Evolutionary conservation across 2,113 vertebrate species (phyloP).

Genomic region (Xenopus tropicalis): DNA sequence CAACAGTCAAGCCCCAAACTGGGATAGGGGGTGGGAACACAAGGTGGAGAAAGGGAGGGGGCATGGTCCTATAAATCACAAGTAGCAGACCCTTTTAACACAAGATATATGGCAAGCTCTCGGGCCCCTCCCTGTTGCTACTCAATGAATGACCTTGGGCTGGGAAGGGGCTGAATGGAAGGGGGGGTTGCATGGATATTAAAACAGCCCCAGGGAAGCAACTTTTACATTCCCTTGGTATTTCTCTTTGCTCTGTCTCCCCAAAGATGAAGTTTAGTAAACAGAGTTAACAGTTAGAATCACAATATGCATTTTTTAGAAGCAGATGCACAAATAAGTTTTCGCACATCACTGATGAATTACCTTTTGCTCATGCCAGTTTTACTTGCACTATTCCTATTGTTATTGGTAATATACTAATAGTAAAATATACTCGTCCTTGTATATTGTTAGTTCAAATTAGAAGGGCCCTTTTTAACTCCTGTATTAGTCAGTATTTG

Average conservation of each 20-base stretch:
- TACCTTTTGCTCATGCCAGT: no score
- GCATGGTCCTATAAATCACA: conserved; percentile 32
- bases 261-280: no score
- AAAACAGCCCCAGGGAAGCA: conserved; percentile 20
- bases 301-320: no score
- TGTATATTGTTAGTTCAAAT: no score
- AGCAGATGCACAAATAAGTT: no score
- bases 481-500: no score
- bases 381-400: no score
- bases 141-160: conserved; percentile 40
- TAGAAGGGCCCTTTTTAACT: no score
- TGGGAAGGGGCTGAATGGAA: conserved; percentile 14
- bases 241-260: neutral
- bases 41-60: conserved; percentile 26
- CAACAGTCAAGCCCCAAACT: conserved; percentile 32
- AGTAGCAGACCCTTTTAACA: conserved; percentile 34
- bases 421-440: no score
- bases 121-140: conserved; percentile 27
- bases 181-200: conserved; percentile 15
- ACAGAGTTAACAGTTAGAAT: no score
- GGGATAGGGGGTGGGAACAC: conserved; percentile 15
- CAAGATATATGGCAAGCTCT: conserved; percentile 35
- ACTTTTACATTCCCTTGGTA: conserved; percentile 27
- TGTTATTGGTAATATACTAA: no score
- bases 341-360: no score